phyloP scores from a whole-genome alignment of 2,797 vertebrate genomes.

The Neoniphon sammara region DNA sequence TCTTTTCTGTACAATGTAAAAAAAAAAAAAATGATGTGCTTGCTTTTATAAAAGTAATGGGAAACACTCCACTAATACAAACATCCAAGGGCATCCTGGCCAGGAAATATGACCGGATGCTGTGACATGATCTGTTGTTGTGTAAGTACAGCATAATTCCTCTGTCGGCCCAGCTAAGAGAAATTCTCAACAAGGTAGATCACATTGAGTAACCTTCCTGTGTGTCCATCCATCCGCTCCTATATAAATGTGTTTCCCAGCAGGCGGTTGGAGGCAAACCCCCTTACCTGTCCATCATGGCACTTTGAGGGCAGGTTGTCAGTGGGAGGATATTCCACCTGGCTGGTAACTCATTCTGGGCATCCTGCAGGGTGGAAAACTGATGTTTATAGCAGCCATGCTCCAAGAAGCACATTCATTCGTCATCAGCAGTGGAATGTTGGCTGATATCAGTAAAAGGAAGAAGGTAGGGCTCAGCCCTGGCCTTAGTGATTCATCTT shows the following conservation, averaged over 20 bases:
- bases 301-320: slow-evolving; percentile 51
- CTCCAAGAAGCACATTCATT: slow-evolving; percentile 68
- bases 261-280: slow-evolving; percentile 34
- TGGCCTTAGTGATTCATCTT: slow-evolving; percentile 68
- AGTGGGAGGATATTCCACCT: slow-evolving; percentile 63
- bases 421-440: slow-evolving; percentile 63
- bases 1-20: background rate
- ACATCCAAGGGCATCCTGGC: background rate
- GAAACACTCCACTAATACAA: background rate
- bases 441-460: slow-evolving; percentile 54
- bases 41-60: background rate
- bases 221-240: slow-evolving; percentile 37
- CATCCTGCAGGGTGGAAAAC: slow-evolving; percentile 61
- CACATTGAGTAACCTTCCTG: slow-evolving; percentile 27
- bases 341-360: slow-evolving; percentile 65
- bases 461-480: slow-evolving; percentile 28
- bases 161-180: slow-evolving; percentile 22
- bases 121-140: background rate
- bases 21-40: slow-evolving; percentile 1
- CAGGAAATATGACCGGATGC: background rate
- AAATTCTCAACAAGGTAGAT: slow-evolving; percentile 18
- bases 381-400: slow-evolving; percentile 71
- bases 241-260: slow-evolving; percentile 47
- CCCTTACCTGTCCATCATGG: slow-evolving; percentile 52
- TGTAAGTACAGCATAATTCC: background rate